Evolutionary conservation across 1,140 invertebrate species (phyloP), one percentile per base, ranked within the genome.

Genomic region (Papilio glaucus): DNA sequence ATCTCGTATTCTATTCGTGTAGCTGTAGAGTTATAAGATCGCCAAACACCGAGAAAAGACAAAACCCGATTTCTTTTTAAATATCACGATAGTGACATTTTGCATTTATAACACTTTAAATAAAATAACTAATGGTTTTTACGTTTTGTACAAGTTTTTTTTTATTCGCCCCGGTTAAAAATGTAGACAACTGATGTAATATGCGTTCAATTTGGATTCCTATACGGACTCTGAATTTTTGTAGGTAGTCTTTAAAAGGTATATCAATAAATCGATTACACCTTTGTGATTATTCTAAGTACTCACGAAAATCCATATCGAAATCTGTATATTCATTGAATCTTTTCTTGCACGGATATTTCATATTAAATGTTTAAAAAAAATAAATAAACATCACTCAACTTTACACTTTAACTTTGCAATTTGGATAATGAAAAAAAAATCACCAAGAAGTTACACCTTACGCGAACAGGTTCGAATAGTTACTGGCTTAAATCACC

Each of bases 381-480:
- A 75, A 71, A 75, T 65, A 49, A 49, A 70, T 26, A 63, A 63
- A 29, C 53, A 21, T 26, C 71, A 73, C 49, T 57, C 21, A 38
- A 57, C 33, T 15, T 57, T 38, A 13, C 15, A 38, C 15, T 37
- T 29, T 49, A 15, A 29, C 12, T 65, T 10, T 24, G 29, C 24
- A 13, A 63, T 24, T 9, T 26, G 24, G 15, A 12, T 65, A 67
- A n/a, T n/a, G n/a, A n/a, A n/a, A n/a, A n/a, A 76, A 62, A 71
- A 49, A 72, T 77, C 73, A 75, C 53, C 29, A 26, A 26, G 21
- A 8, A 24, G 6, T 38, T 82, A 77, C 88, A 89, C 89, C 83
- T 91, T 82, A 82, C 88, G 65, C 86, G 72, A 63, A 83, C 87
- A 89, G 85, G 84, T 89, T 87, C 81, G 79, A 83, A 84, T 77